phyloP scores from a whole-genome alignment of 2,113 vertebrate species.

The Platycercus adscitus region DNA sequence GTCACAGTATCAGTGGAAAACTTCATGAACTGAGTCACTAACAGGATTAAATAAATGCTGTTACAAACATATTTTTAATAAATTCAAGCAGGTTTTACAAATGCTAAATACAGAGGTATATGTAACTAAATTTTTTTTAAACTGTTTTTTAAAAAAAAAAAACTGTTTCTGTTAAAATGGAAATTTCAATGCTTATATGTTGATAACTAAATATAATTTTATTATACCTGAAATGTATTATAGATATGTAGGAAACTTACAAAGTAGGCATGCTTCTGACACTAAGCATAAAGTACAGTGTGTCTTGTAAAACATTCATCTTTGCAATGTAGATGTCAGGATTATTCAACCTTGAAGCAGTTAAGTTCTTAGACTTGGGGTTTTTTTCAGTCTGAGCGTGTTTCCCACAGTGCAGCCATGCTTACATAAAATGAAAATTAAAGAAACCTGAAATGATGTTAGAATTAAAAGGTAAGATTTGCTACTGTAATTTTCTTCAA shows the following conservation, averaged over 20 bases:
- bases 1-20: neutral
- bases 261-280: neutral
- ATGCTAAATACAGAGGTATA: neutral
- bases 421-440: neutral
- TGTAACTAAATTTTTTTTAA: neutral
- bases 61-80: neutral
- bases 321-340: neutral
- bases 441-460: neutral
- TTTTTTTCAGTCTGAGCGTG: neutral
- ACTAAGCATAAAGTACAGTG: neutral
- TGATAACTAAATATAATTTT: neutral
- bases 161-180: neutral
- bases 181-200: neutral
- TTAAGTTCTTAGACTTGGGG: neutral
- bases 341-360: neutral
- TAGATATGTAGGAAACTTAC: neutral
- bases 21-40: neutral
- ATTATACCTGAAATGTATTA: neutral
- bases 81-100: neutral
- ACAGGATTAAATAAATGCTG: neutral
- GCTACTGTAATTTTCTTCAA: neutral
- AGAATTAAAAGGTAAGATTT: neutral
- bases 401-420: neutral
- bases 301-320: neutral
- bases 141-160: fast-evolving